Evolutionary conservation across 2,888 invertebrate genomes (phyloP), one percentile per base, ranked within the genome.

Genomic region (Poecilus cupreus): DNA sequence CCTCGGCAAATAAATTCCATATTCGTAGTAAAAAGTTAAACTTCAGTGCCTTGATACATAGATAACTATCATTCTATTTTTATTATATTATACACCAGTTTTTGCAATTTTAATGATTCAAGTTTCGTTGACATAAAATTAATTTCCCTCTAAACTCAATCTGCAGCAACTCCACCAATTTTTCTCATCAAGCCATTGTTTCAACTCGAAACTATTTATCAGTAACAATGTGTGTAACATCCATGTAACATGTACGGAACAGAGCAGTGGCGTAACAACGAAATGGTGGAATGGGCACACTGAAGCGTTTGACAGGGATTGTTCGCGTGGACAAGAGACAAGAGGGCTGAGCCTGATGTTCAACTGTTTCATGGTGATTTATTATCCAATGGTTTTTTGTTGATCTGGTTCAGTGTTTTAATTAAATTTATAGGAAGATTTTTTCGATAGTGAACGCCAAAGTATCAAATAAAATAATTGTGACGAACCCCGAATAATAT

Each of bases 361-460:
- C 37, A 32, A 37, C 13, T 68, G 64, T 68, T 68, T 68, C 13
- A 24, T 32, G 64, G 18, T 68, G 64, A 68, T 68, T 37, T 68
- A 68, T 68, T 68, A 68, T 68, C 60, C 8, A 13, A 5, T 60
- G 60, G 24, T n/a, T 26, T 54, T 18, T 43, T 43, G 43, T 43
- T 43, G 11, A 2, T 43, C 43, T 43, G 3, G n/a, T 11, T n/a
- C 43, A 43, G n/a, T 60, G 60, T 26, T 60, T 60, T 60, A 22
- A 60, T 60, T 60, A 60, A 60, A 60, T 60, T 60, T 24, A 60
- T 60, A 11, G 26, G n/a, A 60, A n/a, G 43, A 60, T 26, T 60
- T 60, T 60, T n/a, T n/a, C n/a, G n/a, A n/a, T n/a, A n/a, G n/a
- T n/a, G n/a, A n/a, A n/a, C n/a, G n/a, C n/a, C n/a, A n/a, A n/a